Percentiles rank a stretch among this genome's conserved stretches.
Conservation (phyloP, 2,888 invertebrate genomes). For the Drosophila paucipuncta region DNA sequence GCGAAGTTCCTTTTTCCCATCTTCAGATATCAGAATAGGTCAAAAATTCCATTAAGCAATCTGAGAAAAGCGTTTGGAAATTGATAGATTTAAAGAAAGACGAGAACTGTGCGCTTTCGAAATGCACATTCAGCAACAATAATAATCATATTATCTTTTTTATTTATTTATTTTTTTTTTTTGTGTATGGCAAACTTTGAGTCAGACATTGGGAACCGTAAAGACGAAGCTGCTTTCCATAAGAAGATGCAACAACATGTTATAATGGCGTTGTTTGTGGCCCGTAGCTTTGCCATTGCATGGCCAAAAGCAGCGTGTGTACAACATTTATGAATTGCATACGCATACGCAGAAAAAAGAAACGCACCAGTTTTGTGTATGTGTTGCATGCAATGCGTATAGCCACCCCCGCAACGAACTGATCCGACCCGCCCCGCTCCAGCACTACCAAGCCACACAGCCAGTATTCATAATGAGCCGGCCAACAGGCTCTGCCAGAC, state of each 20-base stretch:
- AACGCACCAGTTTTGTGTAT: neutral
- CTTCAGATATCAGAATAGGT: neutral
- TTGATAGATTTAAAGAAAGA: neutral
- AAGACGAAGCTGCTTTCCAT: constrained; percentile 33
- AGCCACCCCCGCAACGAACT: neutral
- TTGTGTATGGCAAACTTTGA: constrained; percentile 37
- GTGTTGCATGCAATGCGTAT: constrained; percentile 21
- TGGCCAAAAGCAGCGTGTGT: constrained; percentile 65
- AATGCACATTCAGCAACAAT: neutral
- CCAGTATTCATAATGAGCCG: constrained; percentile 65
- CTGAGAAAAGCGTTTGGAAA: neutral
- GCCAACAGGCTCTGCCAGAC: constrained; percentile 44
- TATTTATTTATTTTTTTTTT: neutral
- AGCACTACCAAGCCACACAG: neutral
- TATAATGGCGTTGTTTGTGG: constrained; percentile 39
- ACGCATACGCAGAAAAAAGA: constrained; percentile 14
- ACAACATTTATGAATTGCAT: constrained; percentile 66
- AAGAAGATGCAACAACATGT: constrained; percentile 23
- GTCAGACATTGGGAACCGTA: constrained; percentile 11
- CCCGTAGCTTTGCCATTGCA: constrained; percentile 65
- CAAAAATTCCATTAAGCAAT: neutral
- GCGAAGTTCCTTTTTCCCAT: neutral
- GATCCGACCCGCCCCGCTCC: neutral
- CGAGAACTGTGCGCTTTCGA: neutral
- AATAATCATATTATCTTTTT: neutral